Conservation (phyloP, 2,113 vertebrate species). For the Gila orcuttii region DNA sequence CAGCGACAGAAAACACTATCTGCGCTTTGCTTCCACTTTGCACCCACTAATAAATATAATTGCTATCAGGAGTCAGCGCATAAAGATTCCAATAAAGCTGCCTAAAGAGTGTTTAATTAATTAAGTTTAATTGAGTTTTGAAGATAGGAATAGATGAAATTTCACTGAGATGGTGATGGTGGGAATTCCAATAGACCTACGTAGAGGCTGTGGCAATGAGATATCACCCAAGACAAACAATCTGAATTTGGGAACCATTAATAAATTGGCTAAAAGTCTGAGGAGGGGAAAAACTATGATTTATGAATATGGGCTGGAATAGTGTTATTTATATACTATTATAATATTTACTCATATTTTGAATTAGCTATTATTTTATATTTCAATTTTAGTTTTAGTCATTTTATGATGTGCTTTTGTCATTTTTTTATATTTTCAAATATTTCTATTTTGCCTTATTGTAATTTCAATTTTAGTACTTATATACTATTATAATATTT, state of each 20-base stretch:
- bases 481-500: background rate
- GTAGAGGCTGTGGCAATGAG: background rate
- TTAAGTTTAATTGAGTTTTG: conserved; percentile 2
- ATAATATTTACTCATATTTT: background rate
- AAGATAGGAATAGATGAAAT: background rate
- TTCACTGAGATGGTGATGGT: background rate
- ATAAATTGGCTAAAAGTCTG: background rate
- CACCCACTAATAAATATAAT: background rate
- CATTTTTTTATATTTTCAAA: background rate
- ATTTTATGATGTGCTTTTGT: no score
- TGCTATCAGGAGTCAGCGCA: background rate
- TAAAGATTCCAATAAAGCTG: background rate
- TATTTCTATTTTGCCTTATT: background rate
- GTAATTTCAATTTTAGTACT: no score
- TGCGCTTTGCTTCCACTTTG: background rate
- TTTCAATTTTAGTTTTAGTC: no score
- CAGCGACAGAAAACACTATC: background rate
- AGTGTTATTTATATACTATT: background rate
- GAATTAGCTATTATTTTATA: background rate
- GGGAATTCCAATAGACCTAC: background rate
- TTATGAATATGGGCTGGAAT: background rate
- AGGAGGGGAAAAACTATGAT: background rate
- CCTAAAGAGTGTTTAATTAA: conserved; percentile 3
- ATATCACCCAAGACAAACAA: background rate
- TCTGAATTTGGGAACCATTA: background rate